Base-by-base conservation (phyloP, 2,797 vertebrate species). In the Myotis planiceps region DNA sequence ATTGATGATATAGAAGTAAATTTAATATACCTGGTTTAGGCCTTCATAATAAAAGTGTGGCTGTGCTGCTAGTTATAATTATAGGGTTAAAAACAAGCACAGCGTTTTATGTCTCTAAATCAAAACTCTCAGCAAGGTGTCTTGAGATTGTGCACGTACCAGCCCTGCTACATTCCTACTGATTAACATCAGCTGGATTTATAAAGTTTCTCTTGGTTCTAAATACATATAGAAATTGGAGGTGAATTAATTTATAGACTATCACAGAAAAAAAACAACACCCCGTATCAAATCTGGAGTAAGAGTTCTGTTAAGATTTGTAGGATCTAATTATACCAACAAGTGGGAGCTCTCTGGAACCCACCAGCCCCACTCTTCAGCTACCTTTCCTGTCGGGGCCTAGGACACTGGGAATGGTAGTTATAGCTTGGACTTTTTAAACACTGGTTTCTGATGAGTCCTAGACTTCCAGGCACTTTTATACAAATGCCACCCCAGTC, bases 151-250 rank as follows among this genome's bases (percentile, higher is more conserved):
- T 71, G 9, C 39, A 53, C 2, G 42, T 49, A 29, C 49, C 37
- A 92, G 8, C 25, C 45, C 74, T 79, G 5, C 49, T 65, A 5
- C 23, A 29, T 89, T 96, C 37, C 42, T 79, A 1, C 65, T 93
- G 88, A 78, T 86, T 86, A 93, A 86, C 5, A 45, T 83, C 65
- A 69, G 7, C 88, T 37, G n/a, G n/a, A 58, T 85, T 81, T 85
- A 42, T 42, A 39, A 80, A 69, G 13, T 87, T 32, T 45, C 21
- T 68, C 0, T 83, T 92, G 34, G 37, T 66, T 89, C 23, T 71
- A 58, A 86, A 75, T 53, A 45, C 39, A 60, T 37, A 27, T 29
- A 9, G 25, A 71, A 55, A 71, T 25, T 81, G 13, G 45, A 82
- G n/a, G n/a, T 69, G 12, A 60, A 63, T 71, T 72, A 87, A 80